Conservation (phyloP, 2,888 invertebrate genomes). For the Conus canariensis region DNA sequence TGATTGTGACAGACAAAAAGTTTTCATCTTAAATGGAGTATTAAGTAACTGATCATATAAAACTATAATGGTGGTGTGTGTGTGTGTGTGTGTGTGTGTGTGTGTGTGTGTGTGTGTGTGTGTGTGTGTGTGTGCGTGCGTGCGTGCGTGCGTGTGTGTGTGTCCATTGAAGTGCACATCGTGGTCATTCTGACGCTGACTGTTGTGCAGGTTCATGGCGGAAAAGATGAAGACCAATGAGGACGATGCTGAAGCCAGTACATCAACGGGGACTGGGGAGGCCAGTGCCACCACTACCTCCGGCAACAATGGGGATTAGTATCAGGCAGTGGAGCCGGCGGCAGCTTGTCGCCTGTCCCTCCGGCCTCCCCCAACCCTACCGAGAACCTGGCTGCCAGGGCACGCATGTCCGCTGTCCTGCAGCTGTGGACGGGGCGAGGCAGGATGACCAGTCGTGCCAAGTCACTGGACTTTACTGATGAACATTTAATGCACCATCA, state of each 20-base stretch:
- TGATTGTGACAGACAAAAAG: too few relatives aligned
- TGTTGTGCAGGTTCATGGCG: conserved; percentile 34
- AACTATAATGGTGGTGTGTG: too few relatives aligned
- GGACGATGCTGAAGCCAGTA: conserved; percentile 24
- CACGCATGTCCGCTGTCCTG: conserved; percentile 39
- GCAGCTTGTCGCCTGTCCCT: not conserved
- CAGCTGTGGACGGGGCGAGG: conserved; percentile 35
- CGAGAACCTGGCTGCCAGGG: conserved; percentile 23
- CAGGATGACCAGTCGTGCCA: not conserved
- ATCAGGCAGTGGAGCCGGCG: conserved; percentile 1
- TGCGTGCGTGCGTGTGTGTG: too few relatives aligned
- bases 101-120: too few relatives aligned
- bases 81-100: too few relatives aligned
- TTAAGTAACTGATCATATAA: too few relatives aligned
- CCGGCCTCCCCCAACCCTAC: conserved; percentile 25
- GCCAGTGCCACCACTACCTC: not conserved
- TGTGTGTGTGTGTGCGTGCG: too few relatives aligned
- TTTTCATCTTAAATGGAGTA: too few relatives aligned
- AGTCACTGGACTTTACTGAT: conserved; percentile 31
- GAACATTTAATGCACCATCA: not conserved
- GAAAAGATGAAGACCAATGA: conserved; percentile 45
- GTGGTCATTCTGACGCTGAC: too few relatives aligned
- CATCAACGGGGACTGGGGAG: not conserved
- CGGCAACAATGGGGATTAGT: conserved; percentile 33
- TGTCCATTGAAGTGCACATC: too few relatives aligned